phyloP scores from a whole-genome alignment of 2,797 vertebrate genomes.

The Lepus townsendii region DNA sequence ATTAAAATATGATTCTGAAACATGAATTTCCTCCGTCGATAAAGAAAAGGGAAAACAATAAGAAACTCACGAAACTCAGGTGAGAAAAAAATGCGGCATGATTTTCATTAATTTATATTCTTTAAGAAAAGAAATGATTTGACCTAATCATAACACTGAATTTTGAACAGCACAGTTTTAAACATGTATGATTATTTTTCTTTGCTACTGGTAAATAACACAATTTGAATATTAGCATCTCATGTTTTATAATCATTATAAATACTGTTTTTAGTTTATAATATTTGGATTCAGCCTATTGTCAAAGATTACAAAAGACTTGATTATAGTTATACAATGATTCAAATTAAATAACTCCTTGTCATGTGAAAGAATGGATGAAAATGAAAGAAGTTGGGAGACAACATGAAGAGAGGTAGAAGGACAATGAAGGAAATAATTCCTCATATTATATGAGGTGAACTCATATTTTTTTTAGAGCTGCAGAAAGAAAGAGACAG shows the following conservation, averaged over 20 bases:
- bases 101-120: conserved; percentile 12
- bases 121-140: background rate
- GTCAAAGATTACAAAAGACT: background rate
- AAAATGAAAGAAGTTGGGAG: conserved; percentile 25
- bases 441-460: background rate
- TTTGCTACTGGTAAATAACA: background rate
- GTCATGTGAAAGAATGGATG: background rate
- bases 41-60: conserved; percentile 53
- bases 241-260: conserved; percentile 12
- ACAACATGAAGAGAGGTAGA: background rate
- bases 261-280: conserved; percentile 4
- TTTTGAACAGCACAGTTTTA: conserved; percentile 25
- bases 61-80: conserved; percentile 36
- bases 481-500: too few species aligned
- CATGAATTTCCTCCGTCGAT: background rate
- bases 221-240: background rate
- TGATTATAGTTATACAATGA: background rate
- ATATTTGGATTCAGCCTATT: background rate
- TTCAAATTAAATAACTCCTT: conserved; percentile 10
- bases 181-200: background rate
- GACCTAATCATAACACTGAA: background rate
- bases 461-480: background rate
- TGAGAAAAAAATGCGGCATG: background rate
- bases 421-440: background rate
- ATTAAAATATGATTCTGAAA: background rate